phyloP scores from a whole-genome alignment of 2,113 vertebrate genomes.

The Tylochromis polylepis region DNA sequence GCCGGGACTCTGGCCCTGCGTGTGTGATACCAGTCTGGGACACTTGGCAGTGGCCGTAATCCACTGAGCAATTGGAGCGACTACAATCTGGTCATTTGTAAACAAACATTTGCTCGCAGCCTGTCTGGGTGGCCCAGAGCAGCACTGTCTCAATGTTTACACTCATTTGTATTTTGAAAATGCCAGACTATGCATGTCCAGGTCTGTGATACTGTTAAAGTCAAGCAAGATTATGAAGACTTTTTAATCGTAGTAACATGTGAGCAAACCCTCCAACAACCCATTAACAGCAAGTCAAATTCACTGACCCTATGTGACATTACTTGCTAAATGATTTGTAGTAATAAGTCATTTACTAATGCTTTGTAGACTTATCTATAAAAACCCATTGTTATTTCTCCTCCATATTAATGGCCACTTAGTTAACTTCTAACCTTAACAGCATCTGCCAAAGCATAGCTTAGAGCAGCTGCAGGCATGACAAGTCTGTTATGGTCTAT shows the following conservation, averaged over 20 bases:
- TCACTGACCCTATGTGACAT: neutral
- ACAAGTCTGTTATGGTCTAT: neutral
- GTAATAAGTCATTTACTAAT: neutral
- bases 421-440: neutral
- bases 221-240: neutral
- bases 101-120: slow-evolving; percentile 16
- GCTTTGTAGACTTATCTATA: neutral
- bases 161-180: neutral
- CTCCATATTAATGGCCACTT: neutral
- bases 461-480: neutral
- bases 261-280: neutral
- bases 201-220: neutral
- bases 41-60: slow-evolving; percentile 1
- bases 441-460: neutral
- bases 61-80: neutral
- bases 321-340: neutral
- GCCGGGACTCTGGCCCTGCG: neutral
- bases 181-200: neutral
- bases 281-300: neutral
- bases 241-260: neutral
- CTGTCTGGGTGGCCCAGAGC: neutral
- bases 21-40: neutral
- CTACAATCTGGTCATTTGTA: slow-evolving; percentile 16
- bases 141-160: neutral
- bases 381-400: neutral